phyloP scores from a whole-genome alignment of 2,888 invertebrate genomes.

The Gastrophysa polygoni region DNA sequence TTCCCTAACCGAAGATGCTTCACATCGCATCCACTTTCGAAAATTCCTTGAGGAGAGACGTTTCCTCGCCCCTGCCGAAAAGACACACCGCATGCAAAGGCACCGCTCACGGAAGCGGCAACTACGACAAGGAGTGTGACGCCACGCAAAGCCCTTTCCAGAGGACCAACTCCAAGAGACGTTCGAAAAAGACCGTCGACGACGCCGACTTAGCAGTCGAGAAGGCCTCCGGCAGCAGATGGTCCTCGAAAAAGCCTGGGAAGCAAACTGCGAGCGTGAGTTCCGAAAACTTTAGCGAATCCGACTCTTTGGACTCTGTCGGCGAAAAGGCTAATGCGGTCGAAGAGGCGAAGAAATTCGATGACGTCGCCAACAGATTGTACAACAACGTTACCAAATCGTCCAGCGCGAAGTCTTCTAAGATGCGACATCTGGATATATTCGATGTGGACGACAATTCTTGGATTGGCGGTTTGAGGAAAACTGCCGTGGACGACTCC shows the following conservation, averaged over 20 bases:
- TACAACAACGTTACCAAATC: constrained; percentile 66
- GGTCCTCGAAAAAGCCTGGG: constrained; percentile 41
- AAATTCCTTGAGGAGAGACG: constrained; percentile 63
- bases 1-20: constrained; percentile 40
- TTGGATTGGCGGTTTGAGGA: constrained; percentile 47
- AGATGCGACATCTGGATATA: constrained; percentile 64
- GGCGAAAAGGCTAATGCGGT: constrained; percentile 46
- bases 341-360: constrained; percentile 34
- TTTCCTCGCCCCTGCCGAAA: constrained; percentile 57
- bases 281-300: constrained; percentile 70
- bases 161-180: constrained; percentile 60
- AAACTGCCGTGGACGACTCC: constrained; percentile 24
- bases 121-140: constrained; percentile 29
- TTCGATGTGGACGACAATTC: constrained; percentile 54
- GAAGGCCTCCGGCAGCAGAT: too few species aligned
- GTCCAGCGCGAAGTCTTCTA: constrained; percentile 66
- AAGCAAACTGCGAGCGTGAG: constrained; percentile 64
- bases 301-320: constrained; percentile 66
- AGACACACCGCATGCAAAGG: constrained; percentile 77
- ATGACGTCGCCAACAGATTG: constrained; percentile 59
- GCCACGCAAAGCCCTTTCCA: constrained; percentile 60
- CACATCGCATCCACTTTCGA: constrained; percentile 61
- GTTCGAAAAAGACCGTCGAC: constrained; percentile 56
- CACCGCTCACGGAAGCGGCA: constrained; percentile 68
- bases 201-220: too few species aligned